Evolutionary conservation across 1,140 invertebrate species (phyloP).

Genomic region (Ectropis grisescens): DNA sequence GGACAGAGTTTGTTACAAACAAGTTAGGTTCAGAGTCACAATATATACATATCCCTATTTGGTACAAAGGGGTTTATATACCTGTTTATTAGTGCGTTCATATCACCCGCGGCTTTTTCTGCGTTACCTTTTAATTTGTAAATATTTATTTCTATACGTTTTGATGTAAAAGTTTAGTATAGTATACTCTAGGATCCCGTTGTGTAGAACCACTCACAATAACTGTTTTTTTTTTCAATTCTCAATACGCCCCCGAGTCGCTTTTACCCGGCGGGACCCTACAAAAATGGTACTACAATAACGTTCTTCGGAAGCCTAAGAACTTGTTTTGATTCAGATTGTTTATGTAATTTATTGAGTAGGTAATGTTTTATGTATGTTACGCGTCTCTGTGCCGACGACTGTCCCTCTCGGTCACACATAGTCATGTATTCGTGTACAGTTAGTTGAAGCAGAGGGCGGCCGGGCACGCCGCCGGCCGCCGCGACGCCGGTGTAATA

Average conservation of each 20-base stretch:
- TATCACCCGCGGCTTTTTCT: conserved; percentile 37
- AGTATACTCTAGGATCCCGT: not conserved
- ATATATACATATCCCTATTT: conserved; percentile 16
- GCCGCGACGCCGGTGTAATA: not conserved
- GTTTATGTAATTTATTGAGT: conserved; percentile 67
- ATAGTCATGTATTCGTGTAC: conserved; percentile 2
- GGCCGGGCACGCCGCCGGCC: no score
- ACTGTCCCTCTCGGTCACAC: conserved; percentile 27
- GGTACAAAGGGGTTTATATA: conserved; percentile 23
- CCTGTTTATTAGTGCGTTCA: conserved; percentile 24
- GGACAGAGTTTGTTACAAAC: no score
- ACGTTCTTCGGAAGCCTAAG: conserved; percentile 57
- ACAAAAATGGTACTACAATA: not conserved
- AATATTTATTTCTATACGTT: conserved; percentile 26
- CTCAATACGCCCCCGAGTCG: not conserved
- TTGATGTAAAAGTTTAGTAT: not conserved
- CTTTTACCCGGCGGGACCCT: no score
- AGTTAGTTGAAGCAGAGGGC: no score
- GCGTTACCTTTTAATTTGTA: conserved; percentile 32
- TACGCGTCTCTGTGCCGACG: conserved; percentile 31
- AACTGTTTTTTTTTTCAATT: not conserved
- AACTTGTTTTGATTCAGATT: conserved; percentile 66
- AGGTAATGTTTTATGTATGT: conserved; percentile 53
- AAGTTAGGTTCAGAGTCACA: not conserved
- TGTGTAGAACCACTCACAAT: not conserved